Evolutionary conservation across 2,113 vertebrate species (phyloP).

Genomic region (Grus americana): DNA sequence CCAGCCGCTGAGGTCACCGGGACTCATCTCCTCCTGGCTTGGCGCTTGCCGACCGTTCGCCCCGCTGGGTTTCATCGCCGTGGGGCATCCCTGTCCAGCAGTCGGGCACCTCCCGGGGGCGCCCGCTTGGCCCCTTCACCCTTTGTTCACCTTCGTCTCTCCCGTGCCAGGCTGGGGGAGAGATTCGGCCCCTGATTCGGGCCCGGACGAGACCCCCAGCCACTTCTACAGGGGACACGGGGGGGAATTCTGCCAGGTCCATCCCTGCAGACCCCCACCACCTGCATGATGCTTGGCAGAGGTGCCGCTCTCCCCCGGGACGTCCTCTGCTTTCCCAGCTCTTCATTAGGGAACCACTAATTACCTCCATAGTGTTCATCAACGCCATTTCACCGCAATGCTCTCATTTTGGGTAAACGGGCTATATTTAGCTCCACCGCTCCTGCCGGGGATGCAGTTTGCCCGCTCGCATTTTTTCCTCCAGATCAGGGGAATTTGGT

Average conservation of each 20-base stretch:
- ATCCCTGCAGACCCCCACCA: not conserved
- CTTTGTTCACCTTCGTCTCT: not conserved
- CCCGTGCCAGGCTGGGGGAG: accelerated
- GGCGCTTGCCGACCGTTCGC: not conserved
- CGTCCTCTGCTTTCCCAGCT: not conserved
- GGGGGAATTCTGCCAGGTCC: not conserved
- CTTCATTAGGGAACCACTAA: slow-evolving; percentile 7
- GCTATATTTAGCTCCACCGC: not conserved
- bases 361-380: not conserved
- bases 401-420: accelerated
- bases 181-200: accelerated
- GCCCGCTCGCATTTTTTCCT: not conserved
- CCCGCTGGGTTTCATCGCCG: accelerated
- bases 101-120: not conserved
- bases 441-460: not conserved
- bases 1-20: accelerated
- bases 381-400: not conserved
- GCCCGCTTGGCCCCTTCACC: accelerated
- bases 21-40: not conserved
- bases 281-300: accelerated
- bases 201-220: accelerated
- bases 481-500: not conserved
- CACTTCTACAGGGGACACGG: accelerated
- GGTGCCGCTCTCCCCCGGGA: not conserved
- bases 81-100: not conserved